Percentiles rank a stretch among this genome's conserved stretches.
phyloP scores from a whole-genome alignment of 2,797 vertebrate genomes.

The Coracias cyanogaster region DNA sequence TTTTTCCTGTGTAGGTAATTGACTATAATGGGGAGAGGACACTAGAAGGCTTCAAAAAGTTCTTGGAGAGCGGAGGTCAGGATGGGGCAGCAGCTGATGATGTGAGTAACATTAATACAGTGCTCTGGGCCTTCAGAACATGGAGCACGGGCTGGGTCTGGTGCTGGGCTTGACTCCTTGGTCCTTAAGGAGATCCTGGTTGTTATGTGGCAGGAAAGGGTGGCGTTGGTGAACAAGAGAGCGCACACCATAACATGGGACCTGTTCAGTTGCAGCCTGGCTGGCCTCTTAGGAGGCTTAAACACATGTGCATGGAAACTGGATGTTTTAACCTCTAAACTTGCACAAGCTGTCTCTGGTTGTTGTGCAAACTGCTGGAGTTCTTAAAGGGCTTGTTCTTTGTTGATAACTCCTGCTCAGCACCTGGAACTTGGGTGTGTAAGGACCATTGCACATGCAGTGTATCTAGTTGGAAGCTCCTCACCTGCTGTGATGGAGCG shows the following conservation, averaged over 20 bases:
- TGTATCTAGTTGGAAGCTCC: background rate
- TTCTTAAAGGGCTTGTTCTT: background rate
- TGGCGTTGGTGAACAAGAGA: background rate
- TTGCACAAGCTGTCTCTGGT: background rate
- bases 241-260: background rate
- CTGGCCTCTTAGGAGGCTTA: background rate
- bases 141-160: background rate
- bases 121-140: background rate
- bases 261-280: background rate
- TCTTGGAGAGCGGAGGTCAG: conserved; percentile 95
- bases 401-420: background rate
- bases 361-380: background rate
- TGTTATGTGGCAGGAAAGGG: background rate
- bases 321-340: background rate
- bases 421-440: background rate
- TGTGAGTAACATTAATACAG: conserved; percentile 70
- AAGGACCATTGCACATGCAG: fast-evolving
- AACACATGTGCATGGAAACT: background rate
- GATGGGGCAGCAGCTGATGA: conserved; percentile 92
- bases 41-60: conserved; percentile 94
- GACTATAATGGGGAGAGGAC: conserved; percentile 98
- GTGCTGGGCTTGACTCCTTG: background rate
- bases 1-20: conserved; percentile 83
- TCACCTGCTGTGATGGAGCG: background rate
- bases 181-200: background rate